Evolutionary conservation across 2,888 invertebrate species (phyloP), one percentile per base, ranked within the genome.

Genomic region (Drosophila bunnanda): DNA sequence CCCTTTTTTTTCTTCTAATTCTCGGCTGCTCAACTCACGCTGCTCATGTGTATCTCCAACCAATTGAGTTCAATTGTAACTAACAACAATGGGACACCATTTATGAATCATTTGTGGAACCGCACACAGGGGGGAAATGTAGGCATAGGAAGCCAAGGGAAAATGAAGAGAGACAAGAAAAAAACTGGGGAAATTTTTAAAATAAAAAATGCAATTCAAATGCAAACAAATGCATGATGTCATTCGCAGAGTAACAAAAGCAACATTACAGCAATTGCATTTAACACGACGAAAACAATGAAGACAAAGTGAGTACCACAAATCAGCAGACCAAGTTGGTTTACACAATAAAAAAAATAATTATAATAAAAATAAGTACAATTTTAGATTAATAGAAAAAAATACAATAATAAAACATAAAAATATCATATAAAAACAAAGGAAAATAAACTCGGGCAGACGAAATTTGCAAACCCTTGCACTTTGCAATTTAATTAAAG

Each of bases 21-120:
- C 72, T 50, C 43, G 32, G 55, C 32, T 17, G 30, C 71, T 58
- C 22, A 48, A 50, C 71, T 66, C 53, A 17, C 56, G 53, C 32
- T 38, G 36, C 30, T 46, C 43, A 43, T 52, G 32, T 52, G 50
- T 52, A 52, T 46, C 61, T 41, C 25, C 48, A 43, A 41, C 67
- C 83, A 83, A 84, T 87, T 84, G 84, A 87, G 85, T 84, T 84
- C 79, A 84, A 84, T 87, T 89, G 81, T 75, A 66, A 55, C 39
- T 56, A 71, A 56, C 50, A 75, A 46, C 75, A 68, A 74, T 65
- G 66, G 75, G 43, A 71, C 72, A 70, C 64, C 70, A 73, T 73
- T 70, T 70, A 73, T 70, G 70, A 73, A 73, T 61, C 62, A 62
- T 54, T 70, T 61, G 64, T 34, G 62, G 38, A 17, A 48, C 48